Base-by-base conservation (phyloP, 2,888 invertebrate species). In the Allygus modestus region DNA sequence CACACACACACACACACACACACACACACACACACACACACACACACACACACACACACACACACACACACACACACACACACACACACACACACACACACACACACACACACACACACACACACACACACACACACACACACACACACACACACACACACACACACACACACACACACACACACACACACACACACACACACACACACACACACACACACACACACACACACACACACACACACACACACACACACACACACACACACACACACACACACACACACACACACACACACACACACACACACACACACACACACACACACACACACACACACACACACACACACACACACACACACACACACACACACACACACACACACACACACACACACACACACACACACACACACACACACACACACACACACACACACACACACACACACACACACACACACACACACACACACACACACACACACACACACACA, bases 371-470 rank as follows among this genome's bases (percentile, higher is more conserved):
- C 54, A 5, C 54, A 20, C 54, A 20, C 54, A 5, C 54, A 20
- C 54, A 20, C 54, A 20, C 54, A 54, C 54, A 20, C 54, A 54
- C 54, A 20, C 54, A 54, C 54, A 20, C 54, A 54, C 54, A 20
- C 54, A 54, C 54, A 23, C 54, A 54, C 54, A 23, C 54, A 54
- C 54, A 23, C 54, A 54, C 54, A 23, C 54, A 54, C 54, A 54
- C 54, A 23, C 54, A 23, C 54, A 23, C 23, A 23, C 54, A 23
- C 54, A 23, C 23, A 54, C 54, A 54, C 54, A 54, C 54, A 54
- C 54, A 54, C 54, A 54, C 54, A 54, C 7, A 54, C 54, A 54
- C 7, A 54, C 54, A 54, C 4, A 20, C 54, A 7, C 15, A 20
- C 54, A 20, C 54, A 5, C 54, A 20, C 54, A 20, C 54, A 5